phyloP scores from a whole-genome alignment of 2,113 vertebrate genomes.

The Octodon degus region DNA sequence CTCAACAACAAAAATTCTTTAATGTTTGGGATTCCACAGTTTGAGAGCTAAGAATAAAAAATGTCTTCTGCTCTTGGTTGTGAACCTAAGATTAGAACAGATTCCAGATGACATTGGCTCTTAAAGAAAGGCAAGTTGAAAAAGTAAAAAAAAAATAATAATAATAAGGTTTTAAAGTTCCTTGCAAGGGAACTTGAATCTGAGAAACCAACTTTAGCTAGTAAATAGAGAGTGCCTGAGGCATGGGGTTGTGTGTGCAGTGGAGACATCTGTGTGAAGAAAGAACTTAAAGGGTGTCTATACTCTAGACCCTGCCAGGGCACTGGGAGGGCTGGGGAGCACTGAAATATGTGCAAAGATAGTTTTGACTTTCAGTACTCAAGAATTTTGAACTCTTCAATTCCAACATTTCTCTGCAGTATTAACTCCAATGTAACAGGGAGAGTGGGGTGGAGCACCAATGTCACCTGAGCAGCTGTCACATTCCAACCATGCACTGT shows the following conservation, averaged over 20 bases:
- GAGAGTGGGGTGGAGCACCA: fast-evolving
- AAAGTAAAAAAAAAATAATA: not conserved
- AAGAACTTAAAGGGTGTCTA: not conserved
- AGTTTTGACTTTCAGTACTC: not conserved
- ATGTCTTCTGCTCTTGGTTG: not conserved
- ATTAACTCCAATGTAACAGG: not conserved
- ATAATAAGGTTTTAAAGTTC: not conserved
- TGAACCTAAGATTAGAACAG: constrained; percentile 35
- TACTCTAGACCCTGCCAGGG: fast-evolving
- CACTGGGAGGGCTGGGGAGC: not conserved
- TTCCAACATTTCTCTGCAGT: not conserved
- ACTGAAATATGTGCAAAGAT: not conserved
- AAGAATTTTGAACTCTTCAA: not conserved
- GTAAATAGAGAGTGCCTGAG: not conserved
- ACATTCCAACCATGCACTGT: not conserved
- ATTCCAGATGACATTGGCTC: not conserved
- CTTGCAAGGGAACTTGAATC: not conserved
- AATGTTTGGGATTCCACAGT: not conserved
- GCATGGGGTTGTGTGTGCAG: not conserved
- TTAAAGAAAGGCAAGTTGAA: not conserved
- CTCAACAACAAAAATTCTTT: not conserved
- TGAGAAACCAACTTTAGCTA: not conserved
- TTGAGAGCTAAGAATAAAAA: constrained; percentile 6
- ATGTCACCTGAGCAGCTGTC: not conserved
- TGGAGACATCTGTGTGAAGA: not conserved